These are phyloP conservation scores for Tachina lurida DNA, from an alignment of 2,888 invertebrate genomes.

Conservation along the genomic window DNA sequence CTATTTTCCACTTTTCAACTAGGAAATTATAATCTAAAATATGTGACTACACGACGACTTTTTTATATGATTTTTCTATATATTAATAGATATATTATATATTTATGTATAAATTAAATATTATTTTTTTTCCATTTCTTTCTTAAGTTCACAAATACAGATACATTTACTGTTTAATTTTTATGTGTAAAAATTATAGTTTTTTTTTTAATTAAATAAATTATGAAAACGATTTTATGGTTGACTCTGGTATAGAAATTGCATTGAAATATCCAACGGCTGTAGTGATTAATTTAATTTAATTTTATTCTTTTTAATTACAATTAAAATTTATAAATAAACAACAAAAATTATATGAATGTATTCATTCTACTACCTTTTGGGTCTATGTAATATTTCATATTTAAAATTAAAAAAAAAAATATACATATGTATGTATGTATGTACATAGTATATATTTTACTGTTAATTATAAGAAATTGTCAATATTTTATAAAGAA, in stretches of 20 bases:
- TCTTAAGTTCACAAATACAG: constrained; percentile 36
- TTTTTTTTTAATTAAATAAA: constrained; percentile 38
- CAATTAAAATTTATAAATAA: constrained; percentile 59
- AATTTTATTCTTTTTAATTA: constrained; percentile 25
- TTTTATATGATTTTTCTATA: constrained; percentile 54
- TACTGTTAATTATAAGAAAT: constrained; percentile 52
- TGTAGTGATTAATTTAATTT: constrained; percentile 34
- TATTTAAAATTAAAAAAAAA: constrained; percentile 43
- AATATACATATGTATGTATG: no score
- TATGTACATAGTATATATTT: background rate
- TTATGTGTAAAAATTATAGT: constrained; percentile 32
- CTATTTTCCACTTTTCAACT: constrained; percentile 44
- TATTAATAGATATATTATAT: constrained; percentile 42
- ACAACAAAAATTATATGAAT: constrained; percentile 49
- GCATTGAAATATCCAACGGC: constrained; percentile 34
- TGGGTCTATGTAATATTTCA: constrained; percentile 17
- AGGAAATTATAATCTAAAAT: constrained; percentile 47
- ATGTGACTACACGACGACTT: constrained; percentile 57
- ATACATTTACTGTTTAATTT: constrained; percentile 10
- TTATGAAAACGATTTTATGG: constrained; percentile 39
- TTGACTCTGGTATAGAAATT: constrained; percentile 35
- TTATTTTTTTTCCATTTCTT: constrained; percentile 25
- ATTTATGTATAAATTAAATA: constrained; percentile 52
- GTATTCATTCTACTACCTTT: constrained; percentile 18
- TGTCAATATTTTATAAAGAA: constrained; percentile 62